phyloP scores from a whole-genome alignment of 1,140 invertebrate species.

The Lethocerus indicus region DNA sequence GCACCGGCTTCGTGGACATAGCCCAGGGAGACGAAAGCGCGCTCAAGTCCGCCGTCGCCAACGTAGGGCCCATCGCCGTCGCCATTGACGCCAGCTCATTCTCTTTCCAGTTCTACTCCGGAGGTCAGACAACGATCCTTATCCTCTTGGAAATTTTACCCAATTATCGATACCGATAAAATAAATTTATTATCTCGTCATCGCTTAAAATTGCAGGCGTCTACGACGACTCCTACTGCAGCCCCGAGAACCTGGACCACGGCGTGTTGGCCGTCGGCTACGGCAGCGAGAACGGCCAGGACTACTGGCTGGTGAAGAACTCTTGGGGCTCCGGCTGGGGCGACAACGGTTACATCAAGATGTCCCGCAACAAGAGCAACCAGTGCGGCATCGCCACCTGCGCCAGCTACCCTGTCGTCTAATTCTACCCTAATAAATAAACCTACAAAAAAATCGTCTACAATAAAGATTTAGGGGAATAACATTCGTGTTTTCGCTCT shows the following conservation, averaged over 20 bases:
- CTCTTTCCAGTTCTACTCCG: conserved; percentile 59
- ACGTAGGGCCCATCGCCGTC: conserved; percentile 50
- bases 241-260: conserved; percentile 59
- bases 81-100: conserved; percentile 63
- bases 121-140: conserved; percentile 26
- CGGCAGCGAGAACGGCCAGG: conserved; percentile 39
- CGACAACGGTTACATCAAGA: conserved; percentile 71
- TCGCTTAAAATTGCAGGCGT: conserved; percentile 27
- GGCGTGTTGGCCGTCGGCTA: conserved; percentile 75
- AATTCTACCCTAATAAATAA: too few species aligned
- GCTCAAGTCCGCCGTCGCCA: conserved; percentile 52
- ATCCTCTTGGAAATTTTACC: background rate
- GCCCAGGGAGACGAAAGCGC: background rate
- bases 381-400: conserved; percentile 75
- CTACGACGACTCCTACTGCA: conserved; percentile 48
- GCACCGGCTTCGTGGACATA: background rate
- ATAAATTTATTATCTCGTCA: too few species aligned
- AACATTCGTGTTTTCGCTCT: too few species aligned
- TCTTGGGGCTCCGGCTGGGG: conserved; percentile 77
- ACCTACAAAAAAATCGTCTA: too few species aligned
- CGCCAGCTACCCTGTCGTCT: conserved; percentile 71
- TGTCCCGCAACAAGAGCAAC: conserved; percentile 73
- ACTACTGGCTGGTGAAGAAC: conserved; percentile 73
- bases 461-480: too few species aligned
- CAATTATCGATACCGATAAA: background rate